These are phyloP conservation scores for Rotaria socialis DNA, from an alignment of 2,888 invertebrate species.

Conservation along the genomic window DNA sequence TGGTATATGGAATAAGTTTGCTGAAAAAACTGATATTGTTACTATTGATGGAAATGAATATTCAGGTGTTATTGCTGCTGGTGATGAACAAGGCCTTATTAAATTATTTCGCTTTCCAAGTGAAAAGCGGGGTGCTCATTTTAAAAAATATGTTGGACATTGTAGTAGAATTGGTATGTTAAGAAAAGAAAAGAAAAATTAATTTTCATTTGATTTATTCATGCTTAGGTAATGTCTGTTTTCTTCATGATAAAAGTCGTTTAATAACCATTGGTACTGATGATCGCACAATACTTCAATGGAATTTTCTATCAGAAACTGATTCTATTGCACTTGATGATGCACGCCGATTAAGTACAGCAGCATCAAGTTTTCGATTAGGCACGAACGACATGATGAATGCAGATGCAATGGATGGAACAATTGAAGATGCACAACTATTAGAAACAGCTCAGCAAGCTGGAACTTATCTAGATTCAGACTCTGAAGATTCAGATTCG, in stretches of 20 bases:
- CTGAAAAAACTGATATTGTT: conserved; percentile 59
- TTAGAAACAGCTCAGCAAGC: background rate
- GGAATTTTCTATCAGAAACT: conserved; percentile 54
- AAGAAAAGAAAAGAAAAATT: no score
- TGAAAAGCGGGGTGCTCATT: conserved; percentile 59
- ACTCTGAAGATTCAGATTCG: conserved; percentile 59
- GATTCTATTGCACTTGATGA: background rate
- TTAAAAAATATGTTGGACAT: conserved; percentile 60
- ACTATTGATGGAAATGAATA: conserved; percentile 57
- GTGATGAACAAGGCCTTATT: conserved; percentile 53
- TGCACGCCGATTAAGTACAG: background rate
- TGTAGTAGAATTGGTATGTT: conserved; percentile 54
- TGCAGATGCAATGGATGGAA: background rate
- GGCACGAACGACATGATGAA: background rate
- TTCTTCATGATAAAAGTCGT: conserved; percentile 56
- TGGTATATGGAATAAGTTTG: conserved; percentile 60
- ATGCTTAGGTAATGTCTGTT: conserved; percentile 60
- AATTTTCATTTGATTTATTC: no score
- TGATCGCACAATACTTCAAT: conserved; percentile 61
- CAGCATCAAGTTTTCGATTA: background rate
- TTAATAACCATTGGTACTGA: conserved; percentile 60
- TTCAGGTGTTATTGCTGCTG: conserved; percentile 49
- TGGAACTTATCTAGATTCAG: conserved; percentile 57
- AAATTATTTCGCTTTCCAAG: conserved; percentile 59
- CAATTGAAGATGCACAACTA: background rate